Percentiles rank a stretch among this genome's conserved stretches.
phyloP scores from a whole-genome alignment of 2,888 invertebrate genomes.

The Morpho helenor region DNA sequence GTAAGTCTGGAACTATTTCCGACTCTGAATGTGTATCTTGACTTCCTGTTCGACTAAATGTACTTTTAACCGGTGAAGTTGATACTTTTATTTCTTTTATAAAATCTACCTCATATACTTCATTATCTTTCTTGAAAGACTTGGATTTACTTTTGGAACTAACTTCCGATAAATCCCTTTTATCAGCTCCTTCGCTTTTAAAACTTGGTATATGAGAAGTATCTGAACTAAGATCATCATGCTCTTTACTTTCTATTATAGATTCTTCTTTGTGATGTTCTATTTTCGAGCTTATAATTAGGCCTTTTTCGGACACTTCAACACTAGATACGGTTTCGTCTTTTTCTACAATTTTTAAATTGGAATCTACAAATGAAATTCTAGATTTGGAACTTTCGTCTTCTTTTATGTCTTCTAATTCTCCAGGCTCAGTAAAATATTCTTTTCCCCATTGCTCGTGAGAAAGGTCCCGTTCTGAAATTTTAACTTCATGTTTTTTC shows the following conservation, averaged over 20 bases:
- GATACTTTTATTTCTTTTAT: conserved; percentile 77
- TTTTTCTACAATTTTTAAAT: conserved; percentile 66
- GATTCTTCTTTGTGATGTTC: conserved; percentile 73
- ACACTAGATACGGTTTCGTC: conserved; percentile 65
- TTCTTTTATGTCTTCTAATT: conserved; percentile 68
- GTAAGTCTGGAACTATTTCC: conserved; percentile 72
- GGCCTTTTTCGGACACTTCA: conserved; percentile 69
- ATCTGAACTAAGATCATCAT: conserved; percentile 70
- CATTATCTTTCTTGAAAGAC: conserved; percentile 70
- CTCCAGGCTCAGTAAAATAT: conserved; percentile 72
- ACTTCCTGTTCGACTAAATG: conserved; percentile 75
- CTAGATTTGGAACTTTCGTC: conserved; percentile 60
- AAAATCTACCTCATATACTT: conserved; percentile 73
- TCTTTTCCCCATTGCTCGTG: conserved; percentile 78
- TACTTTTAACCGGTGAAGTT: conserved; percentile 69
- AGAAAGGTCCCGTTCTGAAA: conserved; percentile 72
- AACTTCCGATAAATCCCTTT: conserved; percentile 58
- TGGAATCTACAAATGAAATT: conserved; percentile 65
- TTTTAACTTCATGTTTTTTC: conserved; percentile 72
- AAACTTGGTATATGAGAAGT: conserved; percentile 70
- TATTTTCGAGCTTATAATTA: conserved; percentile 63
- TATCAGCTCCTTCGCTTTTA: conserved; percentile 62
- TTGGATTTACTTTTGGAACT: conserved; percentile 71
- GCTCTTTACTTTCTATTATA: conserved; percentile 71
- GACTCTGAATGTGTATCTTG: conserved; percentile 79